phyloP scores from a whole-genome alignment of 2,888 invertebrate genomes.

The Perithous albicinctus region DNA sequence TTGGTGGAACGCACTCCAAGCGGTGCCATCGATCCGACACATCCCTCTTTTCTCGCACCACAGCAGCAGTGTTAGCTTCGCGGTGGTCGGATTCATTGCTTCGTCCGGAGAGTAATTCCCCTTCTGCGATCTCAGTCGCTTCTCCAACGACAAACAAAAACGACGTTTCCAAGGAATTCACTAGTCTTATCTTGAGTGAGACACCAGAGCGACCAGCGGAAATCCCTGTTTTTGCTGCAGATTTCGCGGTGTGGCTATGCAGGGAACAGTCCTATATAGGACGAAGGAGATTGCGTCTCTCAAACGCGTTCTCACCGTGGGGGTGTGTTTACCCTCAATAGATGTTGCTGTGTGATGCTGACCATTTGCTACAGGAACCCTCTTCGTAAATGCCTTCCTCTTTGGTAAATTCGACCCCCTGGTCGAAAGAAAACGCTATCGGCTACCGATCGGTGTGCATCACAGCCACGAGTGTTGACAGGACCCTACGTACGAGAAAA shows the following conservation, averaged over 20 bases:
- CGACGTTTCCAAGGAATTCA: conserved; percentile 60
- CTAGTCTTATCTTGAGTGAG: conserved; percentile 62
- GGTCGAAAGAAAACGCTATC: conserved; percentile 74
- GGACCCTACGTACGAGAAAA: conserved; percentile 76
- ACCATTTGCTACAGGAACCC: conserved; percentile 64
- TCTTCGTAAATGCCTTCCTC: conserved; percentile 49
- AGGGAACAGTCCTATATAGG: conserved; percentile 31
- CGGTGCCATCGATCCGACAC: conserved; percentile 58
- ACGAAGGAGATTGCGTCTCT: conserved; percentile 52
- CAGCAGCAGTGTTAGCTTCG: conserved; percentile 42
- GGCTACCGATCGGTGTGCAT: conserved; percentile 82
- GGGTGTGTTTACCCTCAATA: conserved; percentile 52
- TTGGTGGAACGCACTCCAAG: conserved; percentile 36
- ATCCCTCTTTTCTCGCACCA: conserved; percentile 59
- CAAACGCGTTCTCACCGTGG: conserved; percentile 16
- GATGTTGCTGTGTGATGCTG: conserved; percentile 14
- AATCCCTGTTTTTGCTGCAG: conserved; percentile 64
- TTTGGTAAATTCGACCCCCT: conserved; percentile 72
- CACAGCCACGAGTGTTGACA: conserved; percentile 81
- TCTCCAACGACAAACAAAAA: conserved; percentile 65
- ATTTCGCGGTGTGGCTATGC: conserved; percentile 48
- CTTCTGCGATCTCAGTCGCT: conserved; percentile 42
- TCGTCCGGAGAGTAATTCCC: conserved; percentile 56
- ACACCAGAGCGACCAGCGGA: conserved; percentile 46
- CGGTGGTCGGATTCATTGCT: conserved; percentile 63